These are phyloP conservation scores for Rhinolophus sinicus DNA, from an alignment of 2,113 vertebrate genomes.

Conservation along the genomic window DNA sequence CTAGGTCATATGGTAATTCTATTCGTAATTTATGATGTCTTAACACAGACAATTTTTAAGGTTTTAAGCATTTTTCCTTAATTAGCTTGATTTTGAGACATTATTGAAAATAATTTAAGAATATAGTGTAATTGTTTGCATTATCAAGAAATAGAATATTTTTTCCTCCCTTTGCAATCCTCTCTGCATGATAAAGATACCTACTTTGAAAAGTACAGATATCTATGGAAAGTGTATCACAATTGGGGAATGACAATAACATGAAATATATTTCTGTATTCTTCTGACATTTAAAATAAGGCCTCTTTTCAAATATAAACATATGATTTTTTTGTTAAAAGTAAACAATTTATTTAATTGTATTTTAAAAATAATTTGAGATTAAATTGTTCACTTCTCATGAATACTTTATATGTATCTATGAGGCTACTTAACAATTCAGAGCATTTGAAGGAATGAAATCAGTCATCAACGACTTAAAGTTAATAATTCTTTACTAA, in stretches of 20 bases:
- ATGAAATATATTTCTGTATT: not conserved
- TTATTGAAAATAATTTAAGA: not conserved
- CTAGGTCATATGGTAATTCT: no score
- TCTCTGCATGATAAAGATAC: not conserved
- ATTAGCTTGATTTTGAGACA: slow-evolving; percentile 8
- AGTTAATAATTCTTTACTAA: not conserved
- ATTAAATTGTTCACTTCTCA: not conserved
- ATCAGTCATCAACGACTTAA: not conserved
- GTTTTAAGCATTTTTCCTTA: not conserved
- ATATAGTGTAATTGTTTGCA: not conserved
- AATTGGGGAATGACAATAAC: not conserved
- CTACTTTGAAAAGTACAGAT: not conserved
- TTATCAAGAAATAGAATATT: not conserved
- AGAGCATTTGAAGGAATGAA: not conserved
- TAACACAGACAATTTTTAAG: not conserved
- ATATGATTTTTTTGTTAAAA: not conserved
- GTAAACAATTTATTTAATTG: not conserved
- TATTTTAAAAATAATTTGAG: not conserved
- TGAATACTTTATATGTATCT: not conserved
- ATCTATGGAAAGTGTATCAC: not conserved
- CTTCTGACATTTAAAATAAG: not conserved
- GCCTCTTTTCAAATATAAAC: not conserved
- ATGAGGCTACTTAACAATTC: not conserved
- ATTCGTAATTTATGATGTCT: not conserved
- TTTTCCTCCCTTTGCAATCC: not conserved